Conservation (phyloP, 2,888 invertebrate genomes). For the Epirrita christyi region DNA sequence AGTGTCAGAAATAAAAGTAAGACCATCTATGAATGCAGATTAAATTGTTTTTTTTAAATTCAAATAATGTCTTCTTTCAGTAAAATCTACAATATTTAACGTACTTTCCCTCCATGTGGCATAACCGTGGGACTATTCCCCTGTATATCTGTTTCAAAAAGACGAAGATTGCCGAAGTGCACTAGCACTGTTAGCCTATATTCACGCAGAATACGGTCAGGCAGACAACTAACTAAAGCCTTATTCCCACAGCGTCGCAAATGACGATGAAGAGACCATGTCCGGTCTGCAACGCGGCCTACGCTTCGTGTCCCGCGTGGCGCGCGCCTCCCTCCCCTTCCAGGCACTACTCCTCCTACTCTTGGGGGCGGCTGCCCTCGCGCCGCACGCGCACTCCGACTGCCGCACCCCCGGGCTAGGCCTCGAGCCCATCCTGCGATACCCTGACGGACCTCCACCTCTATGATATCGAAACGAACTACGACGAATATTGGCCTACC, state of each 20-base stretch:
- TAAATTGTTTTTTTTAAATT: no score
- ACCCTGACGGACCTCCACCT: constrained; percentile 97
- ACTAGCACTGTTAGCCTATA: no score
- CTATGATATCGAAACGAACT: constrained; percentile 82
- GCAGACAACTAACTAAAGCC: not conserved
- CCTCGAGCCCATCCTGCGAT: constrained; percentile 94
- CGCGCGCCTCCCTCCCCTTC: constrained; percentile 96
- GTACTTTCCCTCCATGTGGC: no score
- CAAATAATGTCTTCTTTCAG: no score
- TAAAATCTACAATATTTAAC: no score
- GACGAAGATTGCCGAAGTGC: no score
- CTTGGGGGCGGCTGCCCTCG: constrained; percentile 96
- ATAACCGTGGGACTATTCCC: no score
- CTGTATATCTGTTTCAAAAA: no score
- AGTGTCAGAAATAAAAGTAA: no score
- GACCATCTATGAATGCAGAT: no score
- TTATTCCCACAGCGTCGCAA: constrained; percentile 51
- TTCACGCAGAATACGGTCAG: not conserved
- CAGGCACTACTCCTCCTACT: constrained; percentile 97
- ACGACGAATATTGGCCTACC: constrained; percentile 26
- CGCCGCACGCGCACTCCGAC: constrained; percentile 94
- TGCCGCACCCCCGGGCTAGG: constrained; percentile 91
- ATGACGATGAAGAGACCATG: constrained; percentile 61
- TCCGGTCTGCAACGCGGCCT: constrained; percentile 87
- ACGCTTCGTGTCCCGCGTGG: constrained; percentile 94